A percentile compares a stretch with the other conserved stretches of the same genome.
Evolutionary conservation across 1,140 invertebrate species (phyloP).

Genomic region (Magallana ariakensis): DNA sequence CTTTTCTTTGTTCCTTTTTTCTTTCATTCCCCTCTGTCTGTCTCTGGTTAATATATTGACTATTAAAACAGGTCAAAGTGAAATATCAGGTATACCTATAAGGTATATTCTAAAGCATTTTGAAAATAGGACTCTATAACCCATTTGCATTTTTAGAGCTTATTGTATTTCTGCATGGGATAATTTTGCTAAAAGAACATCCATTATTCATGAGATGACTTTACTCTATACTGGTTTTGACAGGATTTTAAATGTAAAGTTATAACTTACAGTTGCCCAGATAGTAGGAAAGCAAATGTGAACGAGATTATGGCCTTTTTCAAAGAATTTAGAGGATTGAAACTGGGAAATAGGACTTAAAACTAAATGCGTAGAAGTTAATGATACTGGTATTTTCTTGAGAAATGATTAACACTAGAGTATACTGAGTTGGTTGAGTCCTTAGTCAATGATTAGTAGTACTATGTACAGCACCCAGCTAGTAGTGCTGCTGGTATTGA

Average conservation of each 20-base stretch:
- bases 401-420: neutral
- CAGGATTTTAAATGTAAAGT: neutral
- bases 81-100: neutral
- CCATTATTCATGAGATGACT: constrained; percentile 14
- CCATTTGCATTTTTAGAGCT: constrained; percentile 25
- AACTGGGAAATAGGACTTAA: neutral
- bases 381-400: neutral
- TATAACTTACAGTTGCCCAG: too few relatives aligned
- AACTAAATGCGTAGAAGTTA: too few relatives aligned
- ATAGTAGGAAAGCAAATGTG: too few relatives aligned
- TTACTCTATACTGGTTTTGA: neutral
- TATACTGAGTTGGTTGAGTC: constrained; percentile 10
- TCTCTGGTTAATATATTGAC: neutral
- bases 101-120: neutral
- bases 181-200: constrained; percentile 24
- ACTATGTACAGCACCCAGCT: neutral
- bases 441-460: neutral
- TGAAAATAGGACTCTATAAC: neutral
- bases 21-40: neutral
- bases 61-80: neutral
- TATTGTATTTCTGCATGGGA: constrained; percentile 14
- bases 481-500: neutral
- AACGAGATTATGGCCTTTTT: neutral
- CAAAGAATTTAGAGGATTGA: neutral
- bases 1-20: neutral